Conservation (phyloP, 1,140 invertebrate genomes). For the Polyergus mexicanus region DNA sequence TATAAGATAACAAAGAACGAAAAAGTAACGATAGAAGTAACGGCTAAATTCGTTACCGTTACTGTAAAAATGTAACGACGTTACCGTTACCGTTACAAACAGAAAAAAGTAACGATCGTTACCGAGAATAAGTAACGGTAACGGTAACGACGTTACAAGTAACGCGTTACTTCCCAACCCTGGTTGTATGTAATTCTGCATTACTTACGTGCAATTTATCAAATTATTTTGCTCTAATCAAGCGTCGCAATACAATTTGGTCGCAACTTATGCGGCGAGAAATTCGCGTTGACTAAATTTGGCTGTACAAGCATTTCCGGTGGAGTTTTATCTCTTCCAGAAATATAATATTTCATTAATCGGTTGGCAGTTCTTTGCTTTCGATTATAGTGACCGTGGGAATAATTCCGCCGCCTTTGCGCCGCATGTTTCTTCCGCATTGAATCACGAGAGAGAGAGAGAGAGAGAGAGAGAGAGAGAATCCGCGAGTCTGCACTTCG, state of each 20-base stretch:
- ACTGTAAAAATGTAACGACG: too few species aligned
- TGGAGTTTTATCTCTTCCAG: conserved; percentile 41
- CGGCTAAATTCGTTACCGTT: too few species aligned
- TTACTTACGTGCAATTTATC: neutral
- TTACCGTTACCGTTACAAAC: too few species aligned
- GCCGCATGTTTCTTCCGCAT: conserved; percentile 3
- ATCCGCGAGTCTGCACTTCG: conserved; percentile 26
- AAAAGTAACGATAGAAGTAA: too few species aligned
- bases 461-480: too few species aligned
- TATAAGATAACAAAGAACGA: too few species aligned
- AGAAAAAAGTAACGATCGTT: too few species aligned
- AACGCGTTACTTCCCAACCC: too few species aligned
- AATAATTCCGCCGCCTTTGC: conserved; percentile 46
- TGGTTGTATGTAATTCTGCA: neutral
- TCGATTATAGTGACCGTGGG: conserved; percentile 20
- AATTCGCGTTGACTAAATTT: conserved; percentile 42
- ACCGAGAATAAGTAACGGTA: too few species aligned
- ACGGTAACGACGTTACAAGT: too few species aligned
- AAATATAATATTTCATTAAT: conserved; percentile 59
- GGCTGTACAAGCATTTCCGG: conserved; percentile 19
- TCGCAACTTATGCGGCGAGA: conserved; percentile 36
- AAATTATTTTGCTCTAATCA: conserved; percentile 62
- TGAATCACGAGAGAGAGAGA: neutral
- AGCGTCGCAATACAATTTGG: conserved; percentile 37
- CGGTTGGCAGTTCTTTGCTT: conserved; percentile 45